Evolutionary conservation across 2,797 vertebrate genomes (phyloP).

Genomic region (Dallia pectoralis): DNA sequence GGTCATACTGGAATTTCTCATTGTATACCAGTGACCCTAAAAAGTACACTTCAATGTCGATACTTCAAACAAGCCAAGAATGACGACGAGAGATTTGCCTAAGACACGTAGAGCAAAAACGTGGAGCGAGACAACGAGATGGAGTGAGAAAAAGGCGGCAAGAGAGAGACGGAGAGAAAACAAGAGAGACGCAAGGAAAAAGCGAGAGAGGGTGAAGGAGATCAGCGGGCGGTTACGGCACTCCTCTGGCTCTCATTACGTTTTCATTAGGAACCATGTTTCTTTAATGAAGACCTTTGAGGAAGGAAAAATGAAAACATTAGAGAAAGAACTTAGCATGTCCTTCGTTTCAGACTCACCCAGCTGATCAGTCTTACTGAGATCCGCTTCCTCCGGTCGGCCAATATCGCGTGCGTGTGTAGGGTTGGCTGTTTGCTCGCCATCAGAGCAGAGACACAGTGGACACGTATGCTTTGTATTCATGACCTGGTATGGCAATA

Average conservation of each 20-base stretch:
- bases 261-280: slow-evolving; percentile 59
- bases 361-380: slow-evolving; percentile 27
- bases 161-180: slow-evolving; percentile 1
- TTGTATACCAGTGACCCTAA: not conserved
- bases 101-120: not conserved
- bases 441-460: not conserved
- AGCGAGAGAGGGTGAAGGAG: not conserved
- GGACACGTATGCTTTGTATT: not conserved
- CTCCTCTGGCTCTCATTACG: slow-evolving; percentile 49
- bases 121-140: not conserved
- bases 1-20: slow-evolving; percentile 25
- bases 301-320: slow-evolving; percentile 25
- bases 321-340: slow-evolving; percentile 16
- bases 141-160: not conserved
- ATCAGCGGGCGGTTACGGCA: slow-evolving; percentile 15
- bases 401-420: slow-evolving; percentile 3
- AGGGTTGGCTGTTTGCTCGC: not conserved
- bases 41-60: slow-evolving; percentile 41
- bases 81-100: slow-evolving; percentile 24
- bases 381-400: slow-evolving; percentile 6
- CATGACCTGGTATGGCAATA: slow-evolving; percentile 14
- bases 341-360: slow-evolving; percentile 26
- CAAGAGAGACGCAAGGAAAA: not conserved
- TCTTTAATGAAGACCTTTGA: slow-evolving; percentile 59
- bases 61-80: slow-evolving; percentile 30